Base-by-base conservation (phyloP, 2,888 invertebrate species). In the Antheraea assamensis region DNA sequence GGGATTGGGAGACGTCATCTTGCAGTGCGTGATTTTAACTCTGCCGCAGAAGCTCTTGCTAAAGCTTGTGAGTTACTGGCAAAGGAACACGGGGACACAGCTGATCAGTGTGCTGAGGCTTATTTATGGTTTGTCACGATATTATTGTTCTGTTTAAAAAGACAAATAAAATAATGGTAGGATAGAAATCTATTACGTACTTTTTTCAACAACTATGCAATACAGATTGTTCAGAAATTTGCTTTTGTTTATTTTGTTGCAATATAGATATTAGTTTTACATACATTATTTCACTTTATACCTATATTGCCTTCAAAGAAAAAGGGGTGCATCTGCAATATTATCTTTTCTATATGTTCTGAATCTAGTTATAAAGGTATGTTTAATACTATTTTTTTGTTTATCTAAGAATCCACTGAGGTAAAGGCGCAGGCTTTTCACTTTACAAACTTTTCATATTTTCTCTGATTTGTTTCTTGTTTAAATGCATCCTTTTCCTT, bases 21-120 rank as follows among this genome's bases (percentile, higher is more conserved):
- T 73, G 95, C 97, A n/a, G 96, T 98, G 0, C 96, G 88, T 82
- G 97, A 98, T 84, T 98, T 96, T 85, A 95, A 93, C 74, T 95
- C 96, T 70, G 98, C 98, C 0, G 97, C 97, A 2, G 95, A 96
- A 72, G 95, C 96, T 0, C 90, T 98, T n/a, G 96, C 97, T 74
- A 93, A 96, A 80, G 97, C 97, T 0, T 97, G 97, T 81, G 96
- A 97, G 82, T 85, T 97, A 8, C 95, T 97, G 17, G 97, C 96
- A 1, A 95, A 96, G 71, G 95, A 97, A 76, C 97, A 97, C 89
- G 98, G 98, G 0, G 98, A 98, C 78, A 94, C 96, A 31, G 97
- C 97, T 5, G 97, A 97, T 83, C 97, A 98, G 85, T 96, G 98
- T 84, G 99, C 97, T 10, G 98, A 98, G 81, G 97, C 98, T 10